Base-by-base conservation (phyloP, 2,113 vertebrate species). In the Heterotilapia buettikoferi region DNA sequence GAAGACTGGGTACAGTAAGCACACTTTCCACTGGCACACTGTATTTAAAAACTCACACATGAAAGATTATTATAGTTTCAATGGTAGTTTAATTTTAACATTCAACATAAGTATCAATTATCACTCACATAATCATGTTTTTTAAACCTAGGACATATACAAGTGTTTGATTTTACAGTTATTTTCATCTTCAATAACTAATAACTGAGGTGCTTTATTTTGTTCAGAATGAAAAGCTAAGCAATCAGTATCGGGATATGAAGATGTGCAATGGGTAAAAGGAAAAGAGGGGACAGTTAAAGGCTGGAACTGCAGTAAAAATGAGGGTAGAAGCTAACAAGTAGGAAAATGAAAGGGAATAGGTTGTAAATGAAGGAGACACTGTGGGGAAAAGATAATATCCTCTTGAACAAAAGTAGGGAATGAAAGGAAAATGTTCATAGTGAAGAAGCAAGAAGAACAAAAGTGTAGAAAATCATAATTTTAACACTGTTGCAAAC, bases 11-110 rank as follows among this genome's bases (percentile, higher is more conserved):
- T 59, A 29, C 19, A 14, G 63, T 38, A 38, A 68, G 19, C 61
- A 21, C 63, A 68, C 31, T 1, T 66, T 38, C 18, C 10, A 68
- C 19, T 5, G 33, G 33, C 19, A 21, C 63, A 0, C 19, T 21
- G 19, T 0, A 38, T 38, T 38, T 89, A 43, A 86, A n/a, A 94
- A 92, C 26, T 80, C 43, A 88, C 76, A 66, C 90, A 87, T 6
- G 12, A 38, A 84, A 3, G 19, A 47, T 43, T 1, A 14, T 29
- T 50, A 9, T 94, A 90, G 92, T 96, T 96, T 96, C 89, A 94
- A 93, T 94, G 91, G 91, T 93, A 89, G 93, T 96, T 97, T 96
- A 96, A 96, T 96, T 96, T 96, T 88, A 96, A 96, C 96, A 96
- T 96, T 96, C 95, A 95, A 92, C 94, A 94, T 92, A 96, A 90